phyloP scores from a whole-genome alignment of 2,797 vertebrate species.

The Astyanax mexicanus region DNA sequence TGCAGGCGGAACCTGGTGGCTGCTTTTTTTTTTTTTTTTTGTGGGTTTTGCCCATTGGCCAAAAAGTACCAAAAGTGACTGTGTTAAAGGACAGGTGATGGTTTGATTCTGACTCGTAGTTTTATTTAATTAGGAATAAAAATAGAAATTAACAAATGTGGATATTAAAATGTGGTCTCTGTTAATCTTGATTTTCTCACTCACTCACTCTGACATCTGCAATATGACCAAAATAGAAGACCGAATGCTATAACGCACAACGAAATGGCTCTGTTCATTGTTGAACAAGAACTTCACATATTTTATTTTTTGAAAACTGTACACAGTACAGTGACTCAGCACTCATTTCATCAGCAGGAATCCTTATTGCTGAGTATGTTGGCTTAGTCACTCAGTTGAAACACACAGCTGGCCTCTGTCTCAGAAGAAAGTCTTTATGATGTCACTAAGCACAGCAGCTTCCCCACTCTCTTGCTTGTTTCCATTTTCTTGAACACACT shows the following conservation, averaged over 20 bases:
- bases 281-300: not conserved
- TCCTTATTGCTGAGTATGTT: not conserved
- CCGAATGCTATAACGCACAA: no score
- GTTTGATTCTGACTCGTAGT: slow-evolving; percentile 65
- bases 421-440: no score
- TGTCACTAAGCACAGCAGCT: slow-evolving; percentile 12
- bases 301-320: no score
- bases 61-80: slow-evolving; percentile 71
- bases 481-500: not conserved
- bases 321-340: no score
- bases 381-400: no score
- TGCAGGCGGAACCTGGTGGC: slow-evolving; percentile 61
- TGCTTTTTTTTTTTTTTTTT: slow-evolving; percentile 46
- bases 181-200: no score
- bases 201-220: not conserved
- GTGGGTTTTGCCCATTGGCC: slow-evolving; percentile 46
- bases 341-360: not conserved
- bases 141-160: slow-evolving; percentile 39
- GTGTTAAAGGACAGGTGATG: slow-evolving; percentile 70
- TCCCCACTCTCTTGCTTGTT: no score
- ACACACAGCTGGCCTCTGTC: not conserved
- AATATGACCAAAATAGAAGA: no score
- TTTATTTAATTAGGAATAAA: slow-evolving; percentile 64
- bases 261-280: not conserved
- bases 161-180: slow-evolving; percentile 33